phyloP scores from a whole-genome alignment of 2,888 invertebrate genomes.

The Epinotia demarniana region DNA sequence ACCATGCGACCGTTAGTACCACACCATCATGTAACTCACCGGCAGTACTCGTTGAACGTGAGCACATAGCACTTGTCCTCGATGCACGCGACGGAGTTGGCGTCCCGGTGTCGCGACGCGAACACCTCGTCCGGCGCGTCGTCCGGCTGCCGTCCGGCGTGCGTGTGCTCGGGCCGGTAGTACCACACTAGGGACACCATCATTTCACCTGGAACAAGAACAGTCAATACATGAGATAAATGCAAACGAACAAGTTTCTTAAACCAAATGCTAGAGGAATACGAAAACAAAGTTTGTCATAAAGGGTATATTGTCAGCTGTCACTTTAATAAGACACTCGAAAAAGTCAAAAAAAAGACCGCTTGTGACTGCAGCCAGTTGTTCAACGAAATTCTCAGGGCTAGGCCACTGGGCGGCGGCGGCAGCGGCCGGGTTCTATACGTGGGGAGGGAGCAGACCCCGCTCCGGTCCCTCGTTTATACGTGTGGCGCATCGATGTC shows the following conservation, averaged over 20 bases:
- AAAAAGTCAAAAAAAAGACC: neutral
- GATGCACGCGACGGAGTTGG: conserved; percentile 98
- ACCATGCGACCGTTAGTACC: too few species aligned
- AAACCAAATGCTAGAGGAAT: neutral
- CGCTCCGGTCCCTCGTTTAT: too few species aligned
- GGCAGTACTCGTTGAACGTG: conserved; percentile 98
- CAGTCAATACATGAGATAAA: neutral
- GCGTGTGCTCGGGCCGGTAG: conserved; percentile 98
- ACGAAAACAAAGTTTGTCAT: neutral
- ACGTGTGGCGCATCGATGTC: too few species aligned
- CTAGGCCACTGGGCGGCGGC: too few species aligned
- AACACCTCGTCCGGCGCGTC: conserved; percentile 97
- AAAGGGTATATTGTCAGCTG: too few species aligned
- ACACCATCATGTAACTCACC: conserved; percentile 83
- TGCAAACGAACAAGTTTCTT: neutral
- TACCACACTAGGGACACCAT: conserved; percentile 99
- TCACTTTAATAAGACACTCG: neutral
- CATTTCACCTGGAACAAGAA: conserved; percentile 91
- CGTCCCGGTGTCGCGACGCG: conserved; percentile 97
- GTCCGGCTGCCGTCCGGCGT: conserved; percentile 91
- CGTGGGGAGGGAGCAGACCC: too few species aligned
- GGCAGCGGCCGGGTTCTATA: too few species aligned
- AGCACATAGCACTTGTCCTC: conserved; percentile 99
- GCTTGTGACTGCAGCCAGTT: too few species aligned
- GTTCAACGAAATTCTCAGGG: too few species aligned